Percentiles rank a stretch among this genome's conserved stretches.
phyloP scores from a whole-genome alignment of 2,113 vertebrate genomes.

The Cebus imitator region DNA sequence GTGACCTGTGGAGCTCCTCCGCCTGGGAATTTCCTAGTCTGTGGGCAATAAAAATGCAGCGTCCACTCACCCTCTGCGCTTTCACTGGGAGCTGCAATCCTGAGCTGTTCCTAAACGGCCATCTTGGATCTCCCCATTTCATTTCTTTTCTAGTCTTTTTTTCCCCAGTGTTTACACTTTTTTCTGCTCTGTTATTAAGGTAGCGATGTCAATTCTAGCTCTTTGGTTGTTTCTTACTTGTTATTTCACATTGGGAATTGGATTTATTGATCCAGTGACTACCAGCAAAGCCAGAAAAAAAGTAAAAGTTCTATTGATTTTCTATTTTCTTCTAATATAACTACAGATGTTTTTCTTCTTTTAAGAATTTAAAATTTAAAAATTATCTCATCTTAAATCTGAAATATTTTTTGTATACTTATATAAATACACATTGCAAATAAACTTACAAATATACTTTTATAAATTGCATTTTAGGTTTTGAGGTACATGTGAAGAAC shows the following conservation, averaged over 20 bases:
- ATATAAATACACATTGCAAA: neutral
- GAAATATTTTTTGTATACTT: neutral
- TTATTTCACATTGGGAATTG: slow-evolving; percentile 54
- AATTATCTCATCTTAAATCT: neutral
- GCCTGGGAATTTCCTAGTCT: too few species aligned
- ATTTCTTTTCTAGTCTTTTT: slow-evolving; percentile 57
- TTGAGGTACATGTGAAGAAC: too few species aligned
- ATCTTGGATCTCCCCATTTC: neutral
- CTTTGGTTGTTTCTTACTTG: slow-evolving; percentile 10
- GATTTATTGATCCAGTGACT: slow-evolving; percentile 57
- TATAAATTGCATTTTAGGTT: too few species aligned
- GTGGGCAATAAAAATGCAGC: too few species aligned
- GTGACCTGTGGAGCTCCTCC: too few species aligned
- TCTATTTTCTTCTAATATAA: slow-evolving; percentile 39
- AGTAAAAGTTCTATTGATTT: neutral
- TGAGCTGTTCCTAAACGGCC: too few species aligned
- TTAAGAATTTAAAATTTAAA: slow-evolving; percentile 51
- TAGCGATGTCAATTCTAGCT: neutral
- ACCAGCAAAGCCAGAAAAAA: slow-evolving; percentile 24
- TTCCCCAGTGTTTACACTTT: neutral
- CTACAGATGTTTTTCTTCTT: slow-evolving; percentile 18
- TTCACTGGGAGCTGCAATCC: too few species aligned
- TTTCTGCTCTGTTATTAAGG: slow-evolving; percentile 32
- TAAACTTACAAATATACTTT: too few species aligned
- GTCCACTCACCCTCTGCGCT: too few species aligned